Conservation (phyloP, 1,140 invertebrate species). For the Eumeta japonica region DNA sequence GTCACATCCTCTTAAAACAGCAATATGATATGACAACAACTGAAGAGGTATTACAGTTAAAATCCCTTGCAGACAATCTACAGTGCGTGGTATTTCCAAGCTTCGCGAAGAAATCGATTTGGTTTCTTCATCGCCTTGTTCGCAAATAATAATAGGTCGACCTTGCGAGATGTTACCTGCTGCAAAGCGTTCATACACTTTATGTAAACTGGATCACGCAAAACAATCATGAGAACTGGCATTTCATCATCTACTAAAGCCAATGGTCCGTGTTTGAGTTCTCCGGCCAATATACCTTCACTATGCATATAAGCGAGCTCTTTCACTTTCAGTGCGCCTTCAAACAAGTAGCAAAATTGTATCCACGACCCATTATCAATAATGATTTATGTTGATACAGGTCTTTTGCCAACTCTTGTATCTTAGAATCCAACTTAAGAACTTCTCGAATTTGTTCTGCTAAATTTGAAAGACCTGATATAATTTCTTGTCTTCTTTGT, state of each 20-base stretch:
- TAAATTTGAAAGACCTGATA: conserved; percentile 85
- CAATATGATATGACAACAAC: conserved; percentile 95
- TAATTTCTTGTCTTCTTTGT: conserved; percentile 83
- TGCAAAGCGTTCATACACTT: conserved; percentile 99
- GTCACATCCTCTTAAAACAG: conserved; percentile 93
- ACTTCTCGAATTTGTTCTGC: conserved; percentile 84
- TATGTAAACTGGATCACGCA: conserved; percentile 92
- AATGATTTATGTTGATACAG: conserved; percentile 93
- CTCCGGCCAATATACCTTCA: conserved; percentile 97
- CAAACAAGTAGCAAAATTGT: conserved; percentile 99
- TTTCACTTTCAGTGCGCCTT: conserved; percentile 98
- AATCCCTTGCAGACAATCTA: conserved; percentile 93
- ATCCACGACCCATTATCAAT: conserved; percentile 97
- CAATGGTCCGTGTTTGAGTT: conserved; percentile 98
- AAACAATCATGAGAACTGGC: conserved; percentile 98
- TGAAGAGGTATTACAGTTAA: conserved; percentile 97
- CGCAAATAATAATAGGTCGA: conserved; percentile 91
- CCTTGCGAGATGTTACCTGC: conserved; percentile 93
- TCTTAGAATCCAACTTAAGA: conserved; percentile 81
- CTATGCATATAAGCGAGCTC: conserved; percentile 99
- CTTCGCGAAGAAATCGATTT: conserved; percentile 64
- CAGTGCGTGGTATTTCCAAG: conserved; percentile 85
- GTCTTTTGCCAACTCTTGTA: conserved; percentile 86
- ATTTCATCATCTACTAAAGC: conserved; percentile 96
- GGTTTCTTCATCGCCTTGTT: conserved; percentile 87